Evolutionary conservation across 2,113 vertebrate genomes (phyloP), one percentile per base, ranked within the genome.

Genomic region (Triplophysa rosa): DNA sequence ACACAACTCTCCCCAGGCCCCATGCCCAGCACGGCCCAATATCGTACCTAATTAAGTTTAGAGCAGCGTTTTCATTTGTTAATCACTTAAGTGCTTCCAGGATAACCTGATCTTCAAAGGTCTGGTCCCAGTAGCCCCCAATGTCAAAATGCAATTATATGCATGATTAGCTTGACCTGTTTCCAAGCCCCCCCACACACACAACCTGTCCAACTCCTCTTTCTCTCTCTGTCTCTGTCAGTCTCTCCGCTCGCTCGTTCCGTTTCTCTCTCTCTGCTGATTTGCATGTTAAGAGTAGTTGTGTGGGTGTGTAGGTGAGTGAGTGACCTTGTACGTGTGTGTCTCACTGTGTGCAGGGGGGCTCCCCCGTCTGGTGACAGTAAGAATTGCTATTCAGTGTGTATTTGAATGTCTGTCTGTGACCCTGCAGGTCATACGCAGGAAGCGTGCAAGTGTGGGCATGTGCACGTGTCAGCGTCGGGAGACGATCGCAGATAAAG

Each of bases 81-180:
- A 93, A 94, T 94, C 92, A 93, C 92, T 93, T 92, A 94, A 93
- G 92, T 93, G 92, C 92, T 93, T 87, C 90, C 86, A 90, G 90
- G 90, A 92, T 92, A 92, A 93, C 92, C 92, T 91, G 92, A 92
- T 93, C 92, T 93, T 91, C 91, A 92, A 92, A 93, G 93, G 93
- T 93, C 93, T 92, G 87, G 90, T 94, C 93, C 92, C 93, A 89
- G 91, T 87, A 89, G 93, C 87, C 90, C 87, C 87, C 92, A 89
- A 93, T 94, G 93, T 94, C 94, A 95, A 94, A 95, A 95, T 93
- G 93, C 92, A 95, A 95, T 95, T 96, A 95, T 96, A 94, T 93
- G 94, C 94, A 93, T 95, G 93, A 94, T 94, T 95, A 94, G 92
- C 92, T 93, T 93, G 92, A 94, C 93, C 94, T 92, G 88, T 92